A percentile compares a stretch with the other conserved stretches of the same genome.
Conservation (phyloP, 2,113 vertebrate species). For the Oreochromis aureus region DNA sequence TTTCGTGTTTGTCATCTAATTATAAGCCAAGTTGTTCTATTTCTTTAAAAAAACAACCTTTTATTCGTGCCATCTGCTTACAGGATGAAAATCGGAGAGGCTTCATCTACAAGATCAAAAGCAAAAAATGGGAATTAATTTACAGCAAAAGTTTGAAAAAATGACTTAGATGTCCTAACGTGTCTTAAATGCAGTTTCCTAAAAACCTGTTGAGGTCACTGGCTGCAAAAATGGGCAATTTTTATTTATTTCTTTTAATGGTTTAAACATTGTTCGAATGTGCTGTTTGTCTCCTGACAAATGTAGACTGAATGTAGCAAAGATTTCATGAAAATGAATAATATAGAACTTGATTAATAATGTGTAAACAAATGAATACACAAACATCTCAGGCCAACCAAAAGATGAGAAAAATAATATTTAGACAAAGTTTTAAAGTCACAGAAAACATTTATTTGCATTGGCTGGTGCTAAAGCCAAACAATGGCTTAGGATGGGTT, state of each 20-base stretch:
- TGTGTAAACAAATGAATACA: neutral
- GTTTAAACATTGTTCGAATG: neutral
- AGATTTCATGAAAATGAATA: neutral
- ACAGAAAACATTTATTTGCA: neutral
- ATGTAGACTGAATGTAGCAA: neutral
- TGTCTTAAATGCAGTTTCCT: neutral
- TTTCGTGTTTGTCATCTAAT: neutral
- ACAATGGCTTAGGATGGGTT: neutral
- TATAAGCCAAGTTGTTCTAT: neutral
- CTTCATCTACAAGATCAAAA: neutral
- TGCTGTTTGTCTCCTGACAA: neutral
- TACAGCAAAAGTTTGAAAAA: neutral
- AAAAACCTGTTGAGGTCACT: neutral
- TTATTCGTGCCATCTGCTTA: neutral
- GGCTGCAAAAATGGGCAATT: neutral
- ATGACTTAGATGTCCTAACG: rapidly evolving
- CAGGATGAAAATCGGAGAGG: neutral
- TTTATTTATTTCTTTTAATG: neutral
- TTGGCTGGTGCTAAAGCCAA: neutral
- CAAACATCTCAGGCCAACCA: neutral
- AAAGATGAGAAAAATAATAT: neutral
- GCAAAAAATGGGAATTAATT: neutral
- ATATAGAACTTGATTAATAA: neutral
- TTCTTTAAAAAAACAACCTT: neutral
- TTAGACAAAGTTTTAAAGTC: neutral